These are phyloP conservation scores for Pollachius pollachius DNA, from an alignment of 2,113 vertebrate genomes.

Conservation along the genomic window DNA sequence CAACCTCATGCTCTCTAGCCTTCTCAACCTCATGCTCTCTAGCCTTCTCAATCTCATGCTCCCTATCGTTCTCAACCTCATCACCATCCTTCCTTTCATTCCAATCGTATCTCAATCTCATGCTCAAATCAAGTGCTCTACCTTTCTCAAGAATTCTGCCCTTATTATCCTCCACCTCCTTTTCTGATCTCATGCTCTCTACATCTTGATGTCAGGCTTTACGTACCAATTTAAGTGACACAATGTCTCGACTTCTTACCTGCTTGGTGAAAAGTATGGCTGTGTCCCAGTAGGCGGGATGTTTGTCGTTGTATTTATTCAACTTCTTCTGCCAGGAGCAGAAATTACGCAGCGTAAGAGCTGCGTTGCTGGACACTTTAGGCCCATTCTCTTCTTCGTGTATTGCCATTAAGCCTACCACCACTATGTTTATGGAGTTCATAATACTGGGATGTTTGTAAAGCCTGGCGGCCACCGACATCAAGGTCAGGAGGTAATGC, in stretches of 20 bases:
- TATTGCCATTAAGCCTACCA: constrained; percentile 91
- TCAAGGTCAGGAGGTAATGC: constrained; percentile 92
- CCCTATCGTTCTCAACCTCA: too few species aligned
- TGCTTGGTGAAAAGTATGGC: constrained; percentile 97
- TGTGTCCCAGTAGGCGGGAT: constrained; percentile 96
- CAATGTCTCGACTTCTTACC: constrained; percentile 72
- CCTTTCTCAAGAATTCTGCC: too few species aligned
- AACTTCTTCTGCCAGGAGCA: constrained; percentile 97
- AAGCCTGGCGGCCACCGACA: constrained; percentile 91
- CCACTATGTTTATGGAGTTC: constrained; percentile 89
- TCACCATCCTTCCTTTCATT: too few species aligned
- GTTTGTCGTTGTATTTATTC: constrained; percentile 92
- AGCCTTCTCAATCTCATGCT: too few species aligned
- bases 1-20: too few species aligned
- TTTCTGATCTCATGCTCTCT: too few species aligned
- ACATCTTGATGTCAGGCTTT: too few species aligned
- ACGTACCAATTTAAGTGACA: neutral
- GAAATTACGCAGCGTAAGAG: constrained; percentile 94
- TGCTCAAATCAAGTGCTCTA: too few species aligned
- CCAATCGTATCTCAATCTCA: too few species aligned
- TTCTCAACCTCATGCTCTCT: too few species aligned
- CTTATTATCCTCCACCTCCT: too few species aligned
- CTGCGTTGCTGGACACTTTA: constrained; percentile 90
- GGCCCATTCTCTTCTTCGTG: constrained; percentile 87
- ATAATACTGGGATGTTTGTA: constrained; percentile 95